These are phyloP conservation scores for Chrysomela aeneicollis DNA, from an alignment of 2,888 invertebrate genomes.

Conservation along the genomic window DNA sequence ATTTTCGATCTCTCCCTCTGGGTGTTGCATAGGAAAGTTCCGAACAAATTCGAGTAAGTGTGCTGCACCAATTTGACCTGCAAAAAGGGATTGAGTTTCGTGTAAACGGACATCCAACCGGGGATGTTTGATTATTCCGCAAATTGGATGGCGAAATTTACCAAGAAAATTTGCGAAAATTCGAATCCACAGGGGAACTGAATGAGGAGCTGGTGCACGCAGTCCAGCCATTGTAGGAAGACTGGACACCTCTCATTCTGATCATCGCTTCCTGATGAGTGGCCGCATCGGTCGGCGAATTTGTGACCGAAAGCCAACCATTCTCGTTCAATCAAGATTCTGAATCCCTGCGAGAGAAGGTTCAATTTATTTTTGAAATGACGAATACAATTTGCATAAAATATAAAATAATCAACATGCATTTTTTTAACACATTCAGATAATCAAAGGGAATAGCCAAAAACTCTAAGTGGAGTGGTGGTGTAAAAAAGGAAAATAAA, in stretches of 20 bases:
- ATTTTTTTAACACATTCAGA: too few relatives aligned
- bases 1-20: conserved; percentile 73
- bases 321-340: conserved; percentile 90
- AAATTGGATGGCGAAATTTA: neutral
- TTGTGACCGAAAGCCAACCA: conserved; percentile 99
- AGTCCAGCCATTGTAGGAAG: conserved; percentile 97
- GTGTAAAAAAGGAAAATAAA: too few relatives aligned
- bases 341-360: conserved; percentile 77
- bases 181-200: conserved; percentile 96
- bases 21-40: conserved; percentile 94
- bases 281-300: conserved; percentile 94
- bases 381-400: too few relatives aligned
- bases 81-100: conserved; percentile 34
- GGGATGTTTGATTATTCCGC: too few relatives aligned
- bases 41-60: conserved; percentile 95
- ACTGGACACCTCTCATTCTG: conserved; percentile 96
- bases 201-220: conserved; percentile 87
- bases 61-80: conserved; percentile 96
- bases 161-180: conserved; percentile 81
- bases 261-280: conserved; percentile 82
- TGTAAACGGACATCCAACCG: too few relatives aligned
- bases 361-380: too few relatives aligned
- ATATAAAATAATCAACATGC: too few relatives aligned
- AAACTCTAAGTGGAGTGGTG: too few relatives aligned
- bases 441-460: too few relatives aligned